Percentiles rank a stretch among this genome's conserved stretches.
These are phyloP conservation scores for Drosophila flavopinicola DNA, from an alignment of 2,888 invertebrate genomes.

Conservation along the genomic window DNA sequence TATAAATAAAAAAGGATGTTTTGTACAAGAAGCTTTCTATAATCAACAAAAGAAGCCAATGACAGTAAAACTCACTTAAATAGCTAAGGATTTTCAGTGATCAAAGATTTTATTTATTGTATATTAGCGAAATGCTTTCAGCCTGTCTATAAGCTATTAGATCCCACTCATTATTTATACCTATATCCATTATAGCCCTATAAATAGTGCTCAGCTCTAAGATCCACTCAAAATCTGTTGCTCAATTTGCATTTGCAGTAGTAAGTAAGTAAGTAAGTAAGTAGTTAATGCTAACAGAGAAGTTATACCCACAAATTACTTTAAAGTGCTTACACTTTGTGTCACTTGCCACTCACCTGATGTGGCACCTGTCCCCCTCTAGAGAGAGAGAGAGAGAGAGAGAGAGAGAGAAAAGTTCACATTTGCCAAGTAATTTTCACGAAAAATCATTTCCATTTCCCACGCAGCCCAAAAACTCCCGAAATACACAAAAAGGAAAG, in stretches of 20 bases:
- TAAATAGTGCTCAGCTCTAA: not conserved
- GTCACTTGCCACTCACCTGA: slow-evolving; percentile 32
- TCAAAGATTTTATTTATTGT: not conserved
- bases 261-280: too few species aligned
- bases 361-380: slow-evolving; percentile 6
- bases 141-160: not conserved
- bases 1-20: too few species aligned
- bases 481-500: slow-evolving; percentile 6
- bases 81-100: not conserved
- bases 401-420: slow-evolving; percentile 42
- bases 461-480: slow-evolving; percentile 28
- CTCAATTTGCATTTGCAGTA: slow-evolving; percentile 7
- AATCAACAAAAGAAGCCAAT: too few species aligned
- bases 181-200: not conserved
- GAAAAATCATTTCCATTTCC: slow-evolving; percentile 63
- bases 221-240: not conserved
- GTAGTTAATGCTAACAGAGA: slow-evolving; percentile 26
- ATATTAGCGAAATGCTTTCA: not conserved
- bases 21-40: too few species aligned
- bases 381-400: too few species aligned
- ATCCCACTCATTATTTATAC: not conserved
- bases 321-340: slow-evolving; percentile 64
- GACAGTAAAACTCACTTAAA: not conserved
- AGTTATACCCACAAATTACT: too few species aligned
- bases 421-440: slow-evolving; percentile 60